Evolutionary conservation across 2,797 vertebrate species (phyloP), one percentile per base, ranked within the genome.

Genomic region (Chiroxiphia lanceolata): DNA sequence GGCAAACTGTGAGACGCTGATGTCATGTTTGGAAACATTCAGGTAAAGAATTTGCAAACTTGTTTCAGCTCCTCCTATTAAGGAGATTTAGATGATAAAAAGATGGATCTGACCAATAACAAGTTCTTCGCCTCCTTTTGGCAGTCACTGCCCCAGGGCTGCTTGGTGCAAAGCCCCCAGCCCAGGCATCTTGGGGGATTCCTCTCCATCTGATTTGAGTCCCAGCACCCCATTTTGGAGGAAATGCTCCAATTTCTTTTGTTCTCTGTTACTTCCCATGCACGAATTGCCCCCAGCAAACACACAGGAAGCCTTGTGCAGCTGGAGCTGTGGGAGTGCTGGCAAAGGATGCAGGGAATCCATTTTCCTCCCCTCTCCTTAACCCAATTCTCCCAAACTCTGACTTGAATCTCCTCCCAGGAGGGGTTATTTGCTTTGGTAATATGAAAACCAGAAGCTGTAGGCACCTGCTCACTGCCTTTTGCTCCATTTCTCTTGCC

Each of bases 381-480:
- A 54, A 48, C 18, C 48, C 48, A 76, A 5, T 69, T 76, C 47
- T 81, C 48, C 61, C 76, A 70, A 15, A 63, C 42, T 78, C 67
- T 45, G 53, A 34, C 67, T 20, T 45, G 33, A 65, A 42, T 22
- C 71, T 74, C 65, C 67, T 84, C 89, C 40, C 67, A 29, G 23
- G 8, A 64, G 75, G 68, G 44, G 16, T 70, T 83, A 48, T 70
- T 77, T 85, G 60, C 33, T 13, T 47, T 70, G 64, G 71, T 29
- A 54, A 60, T 38, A 57, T 11, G 45, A 68, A 89, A 70, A 67
- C 38, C 50, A 57, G 53, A 75, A 76, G 70, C 56, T 65, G 44
- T 9, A 90, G 91, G 93, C 84, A 84, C 54, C 75, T 84, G 67
- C 63, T 92, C n/a, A 6, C 34, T 59, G 27, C 38, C 14, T 68